phyloP scores from a whole-genome alignment of 2,888 invertebrate species.

The Mantis religiosa region DNA sequence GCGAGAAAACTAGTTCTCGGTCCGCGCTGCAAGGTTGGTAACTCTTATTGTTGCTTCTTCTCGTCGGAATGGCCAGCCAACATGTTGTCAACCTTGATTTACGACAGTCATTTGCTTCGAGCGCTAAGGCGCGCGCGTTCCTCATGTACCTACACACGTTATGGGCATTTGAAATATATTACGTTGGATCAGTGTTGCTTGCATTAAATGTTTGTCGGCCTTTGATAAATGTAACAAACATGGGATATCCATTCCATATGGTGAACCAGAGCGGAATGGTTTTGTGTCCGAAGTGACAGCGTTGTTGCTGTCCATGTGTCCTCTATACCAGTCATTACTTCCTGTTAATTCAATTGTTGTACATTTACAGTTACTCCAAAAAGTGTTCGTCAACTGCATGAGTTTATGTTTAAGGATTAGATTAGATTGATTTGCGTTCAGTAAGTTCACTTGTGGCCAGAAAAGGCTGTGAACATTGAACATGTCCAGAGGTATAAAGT shows the following conservation, averaged over 20 bases:
- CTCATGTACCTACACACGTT: not conserved
- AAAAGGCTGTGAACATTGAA: too few relatives aligned
- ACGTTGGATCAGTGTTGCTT: not conserved
- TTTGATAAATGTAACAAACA: not conserved
- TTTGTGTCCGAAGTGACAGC: too few relatives aligned
- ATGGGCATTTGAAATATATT: not conserved
- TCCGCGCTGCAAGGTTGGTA: not conserved
- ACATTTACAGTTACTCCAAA: too few relatives aligned
- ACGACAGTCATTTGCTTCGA: conserved; percentile 24
- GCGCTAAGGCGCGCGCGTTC: not conserved
- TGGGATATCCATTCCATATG: not conserved
- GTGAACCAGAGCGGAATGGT: not conserved
- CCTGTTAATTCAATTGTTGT: too few relatives aligned
- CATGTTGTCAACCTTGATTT: conserved; percentile 25
- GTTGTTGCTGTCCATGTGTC: too few relatives aligned
- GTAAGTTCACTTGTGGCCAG: too few relatives aligned
- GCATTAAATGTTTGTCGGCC: not conserved
- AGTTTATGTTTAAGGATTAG: too few relatives aligned
- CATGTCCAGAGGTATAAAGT: too few relatives aligned
- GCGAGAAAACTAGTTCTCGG: not conserved
- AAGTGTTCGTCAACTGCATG: too few relatives aligned
- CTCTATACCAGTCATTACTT: too few relatives aligned
- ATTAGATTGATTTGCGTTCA: too few relatives aligned
- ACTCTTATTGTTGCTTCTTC: not conserved
- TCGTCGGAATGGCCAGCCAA: not conserved